phyloP scores from a whole-genome alignment of 2,888 invertebrate genomes.

The Iselma pallidipennis region DNA sequence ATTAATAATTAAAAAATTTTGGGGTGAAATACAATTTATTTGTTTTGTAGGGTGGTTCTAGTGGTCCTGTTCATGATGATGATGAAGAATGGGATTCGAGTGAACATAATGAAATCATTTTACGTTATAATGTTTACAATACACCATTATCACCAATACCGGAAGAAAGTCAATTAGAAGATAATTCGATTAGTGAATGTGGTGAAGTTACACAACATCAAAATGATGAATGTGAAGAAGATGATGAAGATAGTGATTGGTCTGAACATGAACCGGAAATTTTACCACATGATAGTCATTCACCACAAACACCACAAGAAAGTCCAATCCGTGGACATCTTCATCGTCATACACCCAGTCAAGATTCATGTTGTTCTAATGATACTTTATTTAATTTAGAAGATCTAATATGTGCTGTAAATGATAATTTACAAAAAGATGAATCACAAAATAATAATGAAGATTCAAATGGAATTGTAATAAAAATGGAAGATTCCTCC shows the following conservation, averaged over 20 bases:
- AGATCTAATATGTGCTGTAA: slow-evolving; percentile 52
- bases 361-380: slow-evolving; percentile 68
- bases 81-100: slow-evolving; percentile 52
- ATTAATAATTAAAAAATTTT: background rate
- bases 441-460: slow-evolving; percentile 10
- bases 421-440: slow-evolving; percentile 25
- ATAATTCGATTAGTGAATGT: slow-evolving; percentile 18
- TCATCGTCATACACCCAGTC: slow-evolving; percentile 60
- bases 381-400: slow-evolving; percentile 68
- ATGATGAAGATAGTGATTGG: slow-evolving; percentile 50
- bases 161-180: slow-evolving; percentile 58
- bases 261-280: slow-evolving; percentile 44
- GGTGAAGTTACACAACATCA: background rate
- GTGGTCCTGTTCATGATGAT: slow-evolving; percentile 54
- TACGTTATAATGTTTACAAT: slow-evolving; percentile 62
- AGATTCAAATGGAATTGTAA: background rate
- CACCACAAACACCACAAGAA: slow-evolving; percentile 57
- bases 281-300: slow-evolving; percentile 58
- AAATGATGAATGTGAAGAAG: slow-evolving; percentile 37
- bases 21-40: slow-evolving; percentile 3
- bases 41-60: slow-evolving; percentile 37
- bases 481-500: slow-evolving; percentile 2
- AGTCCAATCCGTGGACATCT: slow-evolving; percentile 48
- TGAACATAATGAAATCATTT: slow-evolving; percentile 51
- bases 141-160: slow-evolving; percentile 65